Evolutionary conservation across 2,113 vertebrate genomes (phyloP), one percentile per base, ranked within the genome.

Genomic region (Limanda limanda): DNA sequence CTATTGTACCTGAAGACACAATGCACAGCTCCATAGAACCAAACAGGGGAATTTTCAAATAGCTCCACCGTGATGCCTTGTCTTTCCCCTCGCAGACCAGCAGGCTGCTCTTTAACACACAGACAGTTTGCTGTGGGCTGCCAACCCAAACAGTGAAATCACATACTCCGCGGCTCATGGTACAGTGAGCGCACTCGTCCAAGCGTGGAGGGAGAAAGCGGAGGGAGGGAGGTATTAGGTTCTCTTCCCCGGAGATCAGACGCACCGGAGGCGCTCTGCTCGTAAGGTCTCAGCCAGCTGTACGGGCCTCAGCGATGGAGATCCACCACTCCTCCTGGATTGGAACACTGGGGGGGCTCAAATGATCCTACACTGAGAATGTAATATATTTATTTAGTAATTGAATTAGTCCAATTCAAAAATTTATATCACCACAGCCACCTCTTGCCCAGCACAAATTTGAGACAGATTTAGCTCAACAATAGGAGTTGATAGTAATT

Each of bases 101-200:
- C 66, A 78, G 81, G 80, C 76, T 79, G 84, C 83, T 78, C 77
- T 31, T 63, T 18, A 71, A 80, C 71, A 59, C 20, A 17, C 45
- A 24, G 81, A 86, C 80, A 82, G 85, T 78, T 89, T 54, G 25
- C 58, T 69, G 35, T 14, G 24, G 2, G 60, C 72, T 82, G 92
- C 93, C 93, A 93, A 94, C 74, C 85, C 85, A 92, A 94, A 91
- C 86, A 95, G 31, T 89, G 83, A 79, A 91, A 92, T 84, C 75
- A 24, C 86, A 91, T 80, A 79, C 84, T 76, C 57, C 51, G 68
- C 25, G 11, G 62, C 87, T 91, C 88, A 91, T 76, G 90, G 89
- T 88, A 89, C 74, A 87, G 76, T 77, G 89, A 88, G 66, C 35
- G 0, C 47, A 21, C 71, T 90, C 79, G 37, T 64, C 83, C 77